Evolutionary conservation across 2,888 invertebrate species (phyloP).

Genomic region (Melikaiella ostensackeni): DNA sequence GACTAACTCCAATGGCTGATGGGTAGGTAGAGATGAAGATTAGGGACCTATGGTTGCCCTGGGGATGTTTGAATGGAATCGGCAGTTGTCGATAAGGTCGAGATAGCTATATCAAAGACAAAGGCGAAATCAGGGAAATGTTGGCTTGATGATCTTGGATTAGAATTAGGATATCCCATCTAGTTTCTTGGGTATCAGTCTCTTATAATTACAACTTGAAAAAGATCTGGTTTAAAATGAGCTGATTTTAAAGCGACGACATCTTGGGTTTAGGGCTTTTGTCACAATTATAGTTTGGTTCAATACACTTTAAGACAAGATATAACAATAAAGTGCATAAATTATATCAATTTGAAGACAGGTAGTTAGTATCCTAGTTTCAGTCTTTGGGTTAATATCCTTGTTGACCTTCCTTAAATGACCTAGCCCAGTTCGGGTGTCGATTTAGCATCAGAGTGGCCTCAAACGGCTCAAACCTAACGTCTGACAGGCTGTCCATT

Average conservation of each 20-base stretch:
- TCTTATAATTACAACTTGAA: no score
- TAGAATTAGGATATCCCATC: neutral
- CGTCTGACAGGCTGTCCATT: neutral
- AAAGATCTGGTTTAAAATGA: neutral
- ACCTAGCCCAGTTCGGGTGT: neutral
- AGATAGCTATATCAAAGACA: neutral
- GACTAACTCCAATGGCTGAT: conserved; percentile 38
- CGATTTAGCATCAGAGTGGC: neutral
- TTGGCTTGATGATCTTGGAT: neutral
- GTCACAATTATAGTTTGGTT: neutral
- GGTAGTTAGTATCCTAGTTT: neutral
- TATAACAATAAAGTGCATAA: neutral
- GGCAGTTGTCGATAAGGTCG: conserved; percentile 1
- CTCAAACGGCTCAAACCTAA: neutral
- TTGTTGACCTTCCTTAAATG: neutral
- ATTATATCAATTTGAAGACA: neutral
- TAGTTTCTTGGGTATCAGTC: no score
- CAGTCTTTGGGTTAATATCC: neutral
- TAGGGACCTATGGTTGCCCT: conserved; percentile 4
- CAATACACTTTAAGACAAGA: no score
- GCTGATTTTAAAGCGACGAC: neutral
- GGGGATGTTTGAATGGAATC: neutral
- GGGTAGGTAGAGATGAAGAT: conserved; percentile 26
- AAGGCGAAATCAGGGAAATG: neutral
- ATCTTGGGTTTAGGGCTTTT: neutral